phyloP scores from a whole-genome alignment of 2,113 vertebrate species.

The Orcinus orca region DNA sequence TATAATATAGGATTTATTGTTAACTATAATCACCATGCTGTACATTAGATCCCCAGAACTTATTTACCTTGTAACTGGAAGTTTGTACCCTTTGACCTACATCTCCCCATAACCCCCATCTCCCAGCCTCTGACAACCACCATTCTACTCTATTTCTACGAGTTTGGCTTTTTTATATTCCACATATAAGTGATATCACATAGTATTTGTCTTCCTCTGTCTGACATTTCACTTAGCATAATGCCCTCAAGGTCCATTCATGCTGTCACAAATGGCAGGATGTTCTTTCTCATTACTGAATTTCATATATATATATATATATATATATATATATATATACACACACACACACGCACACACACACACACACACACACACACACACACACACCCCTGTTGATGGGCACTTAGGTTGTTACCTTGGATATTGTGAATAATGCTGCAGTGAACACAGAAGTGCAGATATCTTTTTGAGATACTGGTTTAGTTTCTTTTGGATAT shows the following conservation, averaged over 20 bases:
- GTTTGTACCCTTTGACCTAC: neutral
- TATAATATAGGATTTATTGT: neutral
- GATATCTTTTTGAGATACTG: neutral
- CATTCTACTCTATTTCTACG: neutral
- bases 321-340: neutral
- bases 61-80: neutral
- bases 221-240: neutral
- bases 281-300: neutral
- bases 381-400: neutral
- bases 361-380: neutral
- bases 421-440: neutral
- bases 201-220: neutral
- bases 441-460: neutral
- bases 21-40: neutral
- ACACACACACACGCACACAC: neutral
- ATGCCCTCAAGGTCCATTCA: neutral
- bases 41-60: neutral
- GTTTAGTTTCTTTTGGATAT: neutral
- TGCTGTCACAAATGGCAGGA: neutral
- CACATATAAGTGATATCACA: neutral
- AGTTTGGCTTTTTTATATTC: neutral
- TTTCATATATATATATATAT: neutral
- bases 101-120: neutral
- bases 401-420: neutral
- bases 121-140: neutral